Conservation (phyloP, 2,113 vertebrate genomes). For the Alectura lathami region DNA sequence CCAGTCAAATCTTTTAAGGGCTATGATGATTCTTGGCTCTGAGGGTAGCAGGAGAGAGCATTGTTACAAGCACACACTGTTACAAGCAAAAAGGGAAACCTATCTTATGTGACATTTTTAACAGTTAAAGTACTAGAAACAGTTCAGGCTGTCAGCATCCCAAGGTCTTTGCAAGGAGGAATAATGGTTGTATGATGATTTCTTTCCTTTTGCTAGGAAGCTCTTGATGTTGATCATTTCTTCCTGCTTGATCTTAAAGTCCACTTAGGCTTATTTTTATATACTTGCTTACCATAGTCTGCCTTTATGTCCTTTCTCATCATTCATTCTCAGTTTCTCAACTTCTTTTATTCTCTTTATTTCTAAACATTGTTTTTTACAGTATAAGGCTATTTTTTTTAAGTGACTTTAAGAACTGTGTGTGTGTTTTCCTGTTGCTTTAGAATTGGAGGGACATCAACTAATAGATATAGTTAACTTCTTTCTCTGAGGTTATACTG, state of each 20-base stretch:
- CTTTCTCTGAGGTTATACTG: not conserved
- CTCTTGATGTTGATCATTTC: not conserved
- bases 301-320: not conserved
- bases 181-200: not conserved
- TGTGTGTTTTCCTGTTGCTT: not conserved
- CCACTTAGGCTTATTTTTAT: not conserved
- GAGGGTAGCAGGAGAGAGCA: not conserved
- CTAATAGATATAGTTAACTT: not conserved
- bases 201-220: not conserved
- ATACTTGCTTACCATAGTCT: not conserved
- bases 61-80: not conserved
- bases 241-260: not conserved
- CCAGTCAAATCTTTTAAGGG: not conserved
- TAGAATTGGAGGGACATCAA: not conserved
- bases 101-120: not conserved
- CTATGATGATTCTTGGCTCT: not conserved
- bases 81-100: not conserved
- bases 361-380: not conserved
- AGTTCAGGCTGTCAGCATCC: not conserved
- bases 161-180: not conserved
- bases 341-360: not conserved
- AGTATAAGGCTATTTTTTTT: not conserved
- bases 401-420: not conserved
- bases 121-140: not conserved
- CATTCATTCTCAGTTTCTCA: not conserved